Conservation (phyloP, 2,888 invertebrate genomes). For the Acronicta psi region DNA sequence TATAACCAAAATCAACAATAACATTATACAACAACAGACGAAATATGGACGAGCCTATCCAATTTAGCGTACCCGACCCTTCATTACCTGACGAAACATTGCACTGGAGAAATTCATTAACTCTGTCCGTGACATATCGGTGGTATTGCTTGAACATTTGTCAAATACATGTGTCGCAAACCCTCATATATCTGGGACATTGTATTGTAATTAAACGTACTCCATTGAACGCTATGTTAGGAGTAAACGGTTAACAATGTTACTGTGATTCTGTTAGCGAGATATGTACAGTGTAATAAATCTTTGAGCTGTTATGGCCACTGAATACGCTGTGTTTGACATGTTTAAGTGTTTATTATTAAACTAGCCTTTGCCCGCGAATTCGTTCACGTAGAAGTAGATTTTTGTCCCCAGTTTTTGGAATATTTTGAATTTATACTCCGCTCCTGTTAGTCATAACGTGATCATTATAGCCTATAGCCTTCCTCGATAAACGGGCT, state of each 20-base stretch:
- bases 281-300: conserved; percentile 52
- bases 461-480: too few species aligned
- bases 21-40: neutral
- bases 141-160: conserved; percentile 78
- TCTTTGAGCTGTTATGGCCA: conserved; percentile 36
- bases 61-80: conserved; percentile 12
- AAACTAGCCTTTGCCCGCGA: too few species aligned
- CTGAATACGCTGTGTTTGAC: conserved; percentile 29
- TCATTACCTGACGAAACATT: conserved; percentile 36
- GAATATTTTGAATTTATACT: too few species aligned
- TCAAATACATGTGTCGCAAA: conserved; percentile 74
- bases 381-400: too few species aligned
- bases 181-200: conserved; percentile 77
- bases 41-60: neutral
- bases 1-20: neutral
- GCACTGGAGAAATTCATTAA: conserved; percentile 73
- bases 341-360: conserved; percentile 22
- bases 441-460: too few species aligned
- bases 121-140: conserved; percentile 73
- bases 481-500: too few species aligned
- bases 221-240: conserved; percentile 51
- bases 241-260: conserved; percentile 54
- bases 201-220: conserved; percentile 71
- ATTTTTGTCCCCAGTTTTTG: too few species aligned
- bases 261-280: conserved; percentile 49